phyloP scores from a whole-genome alignment of 2,888 invertebrate species.

The Tricholauxania praeusta region DNA sequence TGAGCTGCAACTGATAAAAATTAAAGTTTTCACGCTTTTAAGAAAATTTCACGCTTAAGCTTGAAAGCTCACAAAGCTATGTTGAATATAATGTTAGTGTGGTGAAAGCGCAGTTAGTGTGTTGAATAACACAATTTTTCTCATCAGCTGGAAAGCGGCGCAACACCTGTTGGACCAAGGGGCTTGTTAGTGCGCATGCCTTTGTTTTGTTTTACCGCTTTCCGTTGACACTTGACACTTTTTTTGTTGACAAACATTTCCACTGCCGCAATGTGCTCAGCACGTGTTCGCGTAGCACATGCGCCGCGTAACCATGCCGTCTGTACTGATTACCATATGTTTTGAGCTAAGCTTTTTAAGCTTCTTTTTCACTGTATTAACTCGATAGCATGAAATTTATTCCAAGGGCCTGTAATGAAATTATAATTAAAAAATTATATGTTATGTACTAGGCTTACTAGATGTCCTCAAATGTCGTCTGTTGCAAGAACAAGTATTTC shows the following conservation, averaged over 20 bases:
- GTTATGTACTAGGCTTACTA: too few relatives aligned
- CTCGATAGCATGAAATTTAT: too few relatives aligned
- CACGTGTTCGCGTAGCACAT: conserved; percentile 22
- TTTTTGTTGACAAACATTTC: conserved; percentile 52
- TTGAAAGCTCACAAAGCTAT: conserved; percentile 46
- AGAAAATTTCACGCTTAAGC: conserved; percentile 38
- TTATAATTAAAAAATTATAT: too few relatives aligned
- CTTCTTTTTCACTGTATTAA: too few relatives aligned
- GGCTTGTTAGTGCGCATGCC: conserved; percentile 52
- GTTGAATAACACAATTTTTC: not conserved
- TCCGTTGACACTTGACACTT: conserved; percentile 35
- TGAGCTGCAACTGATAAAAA: conserved; percentile 51
- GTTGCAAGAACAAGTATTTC: too few relatives aligned
- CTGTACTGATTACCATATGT: too few relatives aligned
- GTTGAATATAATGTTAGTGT: conserved; percentile 28
- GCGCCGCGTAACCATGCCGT: not conserved
- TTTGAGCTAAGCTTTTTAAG: too few relatives aligned
- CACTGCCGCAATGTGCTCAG: not conserved
- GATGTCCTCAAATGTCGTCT: too few relatives aligned
- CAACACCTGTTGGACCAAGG: conserved; percentile 61
- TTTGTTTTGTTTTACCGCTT: conserved; percentile 47
- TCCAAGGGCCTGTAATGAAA: too few relatives aligned
- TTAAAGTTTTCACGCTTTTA: conserved; percentile 39
- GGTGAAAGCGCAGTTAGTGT: conserved; percentile 7
- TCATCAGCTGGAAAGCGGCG: not conserved